Evolutionary conservation across 2,797 vertebrate genomes (phyloP), one percentile per base, ranked within the genome.

Genomic region (Hypotaenidia okinawae): DNA sequence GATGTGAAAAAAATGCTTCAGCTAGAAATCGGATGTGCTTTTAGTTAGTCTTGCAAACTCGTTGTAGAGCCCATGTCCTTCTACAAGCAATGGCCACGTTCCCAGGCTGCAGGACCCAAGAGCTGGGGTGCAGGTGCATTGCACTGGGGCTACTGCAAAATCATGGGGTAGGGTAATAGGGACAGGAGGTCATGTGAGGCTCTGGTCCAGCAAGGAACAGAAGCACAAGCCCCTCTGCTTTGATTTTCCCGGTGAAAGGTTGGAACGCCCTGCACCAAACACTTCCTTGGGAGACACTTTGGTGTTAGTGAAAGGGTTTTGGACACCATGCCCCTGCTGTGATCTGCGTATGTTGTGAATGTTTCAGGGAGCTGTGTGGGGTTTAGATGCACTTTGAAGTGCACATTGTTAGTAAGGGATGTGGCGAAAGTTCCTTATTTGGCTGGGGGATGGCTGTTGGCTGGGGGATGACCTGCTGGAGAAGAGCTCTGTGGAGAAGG

Each of bases 321-420:
- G 39, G 27, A 32, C 11, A 17, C 33, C 27, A 24, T 2, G 5
- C 1, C 12, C 9, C 5, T 35, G 22, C 7, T 45, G 24, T 24
- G 24, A 27, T n/a, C 25, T 3, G 1, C 0, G 0, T 35, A 8
- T 27, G 22, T 22, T 45, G 22, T 1, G 10, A 51, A 8, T 1
- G 2, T 30, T 85, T 49, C 45, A 33, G 39, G 16, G 49, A 59
- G 10, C 8, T 57, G 30, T 37, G 13, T 72, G 39, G 11, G 27
- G 15, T 0, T 0, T 21, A 23, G 27, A 43, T 33, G 8, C 4
- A 24, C 3, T 57, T 77, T 27, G 9, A n/a, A 59, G 43, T 13
- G 13, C 24, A 39, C 3, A 1, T 32, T n/a, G 6, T 43, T 49
- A 37, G 27, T 43, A 23, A 51, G 27, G 7, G 18, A 11, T 5